Evolutionary conservation across 2,888 invertebrate species (phyloP).

Genomic region (Invenusta paracnida): DNA sequence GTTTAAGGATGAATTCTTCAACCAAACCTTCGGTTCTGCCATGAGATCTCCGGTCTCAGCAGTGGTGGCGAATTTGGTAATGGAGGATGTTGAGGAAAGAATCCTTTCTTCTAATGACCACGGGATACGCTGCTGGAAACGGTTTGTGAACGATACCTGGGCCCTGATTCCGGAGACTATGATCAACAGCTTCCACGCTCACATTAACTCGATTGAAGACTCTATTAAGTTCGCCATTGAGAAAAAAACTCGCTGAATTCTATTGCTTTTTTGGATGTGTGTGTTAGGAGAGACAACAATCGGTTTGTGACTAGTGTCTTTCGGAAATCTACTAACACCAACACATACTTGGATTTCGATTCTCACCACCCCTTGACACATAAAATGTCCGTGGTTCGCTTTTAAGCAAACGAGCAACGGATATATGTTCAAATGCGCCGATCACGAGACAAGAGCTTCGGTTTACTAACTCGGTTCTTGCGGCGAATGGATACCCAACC

Average conservation of each 20-base stretch:
- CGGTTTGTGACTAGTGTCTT: neutral
- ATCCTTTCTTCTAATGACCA: neutral
- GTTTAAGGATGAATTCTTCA: neutral
- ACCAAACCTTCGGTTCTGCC: neutral
- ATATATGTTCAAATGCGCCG: neutral
- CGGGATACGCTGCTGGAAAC: neutral
- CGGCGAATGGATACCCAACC: neutral
- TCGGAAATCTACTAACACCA: neutral
- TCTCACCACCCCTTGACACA: neutral
- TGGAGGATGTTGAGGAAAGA: neutral
- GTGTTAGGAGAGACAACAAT: neutral
- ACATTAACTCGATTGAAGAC: neutral
- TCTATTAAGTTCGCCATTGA: neutral
- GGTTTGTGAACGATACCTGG: neutral
- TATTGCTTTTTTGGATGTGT: neutral
- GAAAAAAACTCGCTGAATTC: neutral
- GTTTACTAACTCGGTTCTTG: neutral
- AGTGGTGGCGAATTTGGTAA: neutral
- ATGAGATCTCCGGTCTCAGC: neutral
- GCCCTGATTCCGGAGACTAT: neutral
- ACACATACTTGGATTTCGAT: neutral
- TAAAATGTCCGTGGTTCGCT: neutral
- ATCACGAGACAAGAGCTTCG: neutral
- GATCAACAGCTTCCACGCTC: neutral
- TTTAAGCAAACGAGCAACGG: neutral